Conservation (phyloP, 1,140 invertebrate genomes). For the Nasonia giraulti region DNA sequence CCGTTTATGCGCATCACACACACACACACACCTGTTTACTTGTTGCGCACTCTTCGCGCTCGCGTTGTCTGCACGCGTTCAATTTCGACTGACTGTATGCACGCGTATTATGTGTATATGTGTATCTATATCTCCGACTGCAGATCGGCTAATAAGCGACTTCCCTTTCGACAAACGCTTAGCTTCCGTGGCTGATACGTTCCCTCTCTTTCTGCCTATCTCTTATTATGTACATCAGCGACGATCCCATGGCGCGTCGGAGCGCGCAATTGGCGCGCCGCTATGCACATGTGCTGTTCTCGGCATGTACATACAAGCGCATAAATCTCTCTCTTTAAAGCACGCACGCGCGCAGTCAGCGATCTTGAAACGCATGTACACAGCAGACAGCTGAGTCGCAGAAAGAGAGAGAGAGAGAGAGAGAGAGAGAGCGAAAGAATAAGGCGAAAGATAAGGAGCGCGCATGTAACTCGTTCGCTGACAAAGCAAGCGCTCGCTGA, state of each 20-base stretch:
- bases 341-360: not conserved
- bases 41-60: not conserved
- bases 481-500: not conserved
- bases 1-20: not conserved
- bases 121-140: not conserved
- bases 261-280: not conserved
- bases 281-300: not conserved
- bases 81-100: not conserved
- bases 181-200: slow-evolving; percentile 25
- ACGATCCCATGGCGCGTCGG: not conserved
- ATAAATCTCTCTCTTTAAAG: not conserved
- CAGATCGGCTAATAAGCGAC: not conserved
- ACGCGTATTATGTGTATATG: not conserved
- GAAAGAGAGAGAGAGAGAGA: not conserved
- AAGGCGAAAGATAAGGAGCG: slow-evolving; percentile 5
- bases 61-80: not conserved
- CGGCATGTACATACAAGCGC: not conserved
- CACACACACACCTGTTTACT: no score
- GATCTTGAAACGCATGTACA: slow-evolving; percentile 26
- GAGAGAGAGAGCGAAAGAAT: not conserved
- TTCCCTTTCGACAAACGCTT: not conserved
- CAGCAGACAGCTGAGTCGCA: not conserved
- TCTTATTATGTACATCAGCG: not conserved
- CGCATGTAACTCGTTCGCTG: slow-evolving; percentile 1
- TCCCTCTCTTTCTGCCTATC: not conserved